Conservation (phyloP, 1,140 invertebrate species). For the Bombus sibiricus region DNA sequence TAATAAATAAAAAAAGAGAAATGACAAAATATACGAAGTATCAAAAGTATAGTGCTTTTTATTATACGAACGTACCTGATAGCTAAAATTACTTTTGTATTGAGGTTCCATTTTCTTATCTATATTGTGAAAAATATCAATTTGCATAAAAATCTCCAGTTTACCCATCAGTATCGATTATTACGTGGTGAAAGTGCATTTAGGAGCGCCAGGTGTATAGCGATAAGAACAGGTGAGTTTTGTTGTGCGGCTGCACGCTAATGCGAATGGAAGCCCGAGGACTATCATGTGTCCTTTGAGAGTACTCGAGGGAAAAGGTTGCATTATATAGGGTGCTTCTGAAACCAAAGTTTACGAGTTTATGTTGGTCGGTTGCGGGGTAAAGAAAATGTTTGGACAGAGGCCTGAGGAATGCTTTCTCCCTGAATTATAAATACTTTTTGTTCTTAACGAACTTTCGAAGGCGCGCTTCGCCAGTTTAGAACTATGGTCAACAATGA, state of each 20-base stretch:
- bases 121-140: too few relatives aligned
- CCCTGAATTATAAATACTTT: background rate
- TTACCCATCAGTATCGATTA: background rate
- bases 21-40: too few relatives aligned
- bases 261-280: background rate
- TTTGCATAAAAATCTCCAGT: too few relatives aligned
- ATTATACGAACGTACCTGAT: too few relatives aligned
- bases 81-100: too few relatives aligned
- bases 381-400: background rate
- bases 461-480: too few relatives aligned
- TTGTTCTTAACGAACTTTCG: background rate
- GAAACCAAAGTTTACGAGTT: slow-evolving; percentile 6
- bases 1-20: too few relatives aligned
- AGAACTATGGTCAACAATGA: too few relatives aligned
- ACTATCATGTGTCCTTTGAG: background rate
- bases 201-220: background rate
- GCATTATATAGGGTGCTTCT: slow-evolving; percentile 23
- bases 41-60: too few relatives aligned
- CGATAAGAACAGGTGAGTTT: background rate
- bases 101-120: too few relatives aligned
- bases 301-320: background rate
- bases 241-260: background rate
- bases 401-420: background rate
- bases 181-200: background rate
- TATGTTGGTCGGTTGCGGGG: background rate